Conservation (phyloP, 2,888 invertebrate species). For the Agrenia bidenticulata region DNA sequence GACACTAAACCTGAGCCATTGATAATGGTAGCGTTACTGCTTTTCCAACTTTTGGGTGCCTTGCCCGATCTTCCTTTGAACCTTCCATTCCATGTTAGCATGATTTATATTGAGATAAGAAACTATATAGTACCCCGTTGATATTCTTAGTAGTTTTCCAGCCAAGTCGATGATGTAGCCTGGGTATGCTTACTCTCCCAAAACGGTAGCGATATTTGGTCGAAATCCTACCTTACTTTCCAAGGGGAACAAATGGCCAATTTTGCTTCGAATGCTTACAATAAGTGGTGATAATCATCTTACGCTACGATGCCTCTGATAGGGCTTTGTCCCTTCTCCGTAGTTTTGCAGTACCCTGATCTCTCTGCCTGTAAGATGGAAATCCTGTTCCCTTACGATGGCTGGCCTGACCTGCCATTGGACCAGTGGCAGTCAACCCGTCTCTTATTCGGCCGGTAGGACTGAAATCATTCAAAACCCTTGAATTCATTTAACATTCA, state of each 20-base stretch:
- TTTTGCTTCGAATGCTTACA: conserved; percentile 1
- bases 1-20: not conserved
- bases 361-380: not conserved
- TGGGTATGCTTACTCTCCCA: conserved; percentile 3
- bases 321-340: conserved; percentile 8
- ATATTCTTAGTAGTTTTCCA: not conserved
- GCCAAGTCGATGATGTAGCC: not conserved
- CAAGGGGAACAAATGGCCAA: not conserved
- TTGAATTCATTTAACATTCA: conserved; percentile 16
- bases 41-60: not conserved
- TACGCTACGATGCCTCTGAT: conserved; percentile 33
- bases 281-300: conserved; percentile 22
- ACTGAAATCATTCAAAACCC: conserved; percentile 50
- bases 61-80: not conserved
- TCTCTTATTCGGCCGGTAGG: conserved; percentile 48
- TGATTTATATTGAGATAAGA: not conserved
- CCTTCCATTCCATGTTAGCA: not conserved
- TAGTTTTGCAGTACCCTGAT: conserved; percentile 2
- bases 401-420: conserved; percentile 48
- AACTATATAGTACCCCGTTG: not conserved
- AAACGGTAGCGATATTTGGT: not conserved
- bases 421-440: conserved; percentile 52
- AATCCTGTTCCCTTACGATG: conserved; percentile 2
- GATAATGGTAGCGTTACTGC: no score
- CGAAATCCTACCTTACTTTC: not conserved